phyloP scores from a whole-genome alignment of 2,113 vertebrate species.

The Athene noctua region DNA sequence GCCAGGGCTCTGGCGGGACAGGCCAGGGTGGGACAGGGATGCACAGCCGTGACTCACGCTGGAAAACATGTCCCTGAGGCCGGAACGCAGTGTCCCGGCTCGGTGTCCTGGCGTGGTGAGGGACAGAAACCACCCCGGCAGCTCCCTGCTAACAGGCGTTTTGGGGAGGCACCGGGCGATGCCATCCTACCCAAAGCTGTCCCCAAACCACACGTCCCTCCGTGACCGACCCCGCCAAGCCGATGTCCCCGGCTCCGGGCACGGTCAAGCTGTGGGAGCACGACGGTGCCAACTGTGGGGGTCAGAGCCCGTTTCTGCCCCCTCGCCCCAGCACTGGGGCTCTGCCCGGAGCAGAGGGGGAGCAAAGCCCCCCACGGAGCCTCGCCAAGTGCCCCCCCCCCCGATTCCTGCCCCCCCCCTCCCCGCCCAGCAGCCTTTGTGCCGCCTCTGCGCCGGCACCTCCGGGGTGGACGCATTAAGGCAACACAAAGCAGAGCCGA shows the following conservation, averaged over 20 bases:
- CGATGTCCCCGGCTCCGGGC: background rate
- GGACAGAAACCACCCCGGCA: background rate
- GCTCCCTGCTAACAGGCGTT: background rate
- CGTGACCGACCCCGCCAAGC: background rate
- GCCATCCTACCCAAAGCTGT: no score
- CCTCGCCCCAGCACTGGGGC: rapidly evolving
- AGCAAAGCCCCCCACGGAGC: rapidly evolving
- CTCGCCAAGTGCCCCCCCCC: background rate
- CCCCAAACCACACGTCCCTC: background rate
- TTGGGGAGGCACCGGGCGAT: background rate
- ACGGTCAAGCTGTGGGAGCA: background rate
- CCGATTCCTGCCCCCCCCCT: background rate
- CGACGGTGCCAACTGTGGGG: rapidly evolving
- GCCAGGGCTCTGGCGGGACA: rapidly evolving
- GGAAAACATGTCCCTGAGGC: background rate
- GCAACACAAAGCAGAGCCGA: constrained; percentile 57
- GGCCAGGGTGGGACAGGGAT: rapidly evolving
- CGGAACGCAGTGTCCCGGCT: rapidly evolving
- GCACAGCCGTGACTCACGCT: background rate
- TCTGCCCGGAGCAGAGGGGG: background rate
- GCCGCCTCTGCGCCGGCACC: background rate
- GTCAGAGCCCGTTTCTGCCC: background rate
- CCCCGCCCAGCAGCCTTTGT: constrained; percentile 13
- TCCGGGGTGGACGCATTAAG: background rate
- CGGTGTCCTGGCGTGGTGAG: background rate